Base-by-base conservation (phyloP, 2,888 invertebrate species). In the Adelphocoris suturalis region DNA sequence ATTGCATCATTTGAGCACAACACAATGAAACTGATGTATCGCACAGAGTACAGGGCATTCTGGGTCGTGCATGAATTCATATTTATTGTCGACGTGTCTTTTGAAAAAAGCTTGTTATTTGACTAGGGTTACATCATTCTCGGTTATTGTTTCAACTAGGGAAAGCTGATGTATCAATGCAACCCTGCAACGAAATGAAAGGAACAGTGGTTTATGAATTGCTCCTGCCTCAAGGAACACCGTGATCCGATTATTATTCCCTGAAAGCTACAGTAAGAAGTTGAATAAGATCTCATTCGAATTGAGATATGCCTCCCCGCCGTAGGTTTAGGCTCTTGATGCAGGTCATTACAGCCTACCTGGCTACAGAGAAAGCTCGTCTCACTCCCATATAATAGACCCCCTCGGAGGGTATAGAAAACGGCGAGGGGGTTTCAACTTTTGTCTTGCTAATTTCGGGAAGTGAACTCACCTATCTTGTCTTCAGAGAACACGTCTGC, bases 371-470 rank as follows among this genome's bases (percentile, higher is more conserved):
- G 68, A 68, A 68, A 68, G 68, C 68, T 68, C 68, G 68, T 68
- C 68, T 68, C 57, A 57, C 68, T 68, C 68, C 68, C 27, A 23
- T 23, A 23, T 23, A 23, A 68, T 23, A 23, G 23, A 23, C 23
- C 19, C 68, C 13, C 11, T 9, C 12, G 68, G 27, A 68, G 12
- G 68, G 68, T 68, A 68, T 68, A 68, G 68, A 27, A 68, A 68
- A 68, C 68, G 23, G 27, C 68, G 23, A 68, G 61, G 68, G 19
- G 68, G 23, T 68, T 68, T 23, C 68, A 68, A 68, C 68, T 68
- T 68, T 68, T 68, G 68, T 68, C 68, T 68, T 68, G 68, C 68
- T 68, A 68, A 68, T 68, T 68, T 68, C 68, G 68, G 68, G 68
- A 68, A 68, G 68, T 68, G 68, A 68, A 68, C 68, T 37, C 37